A percentile compares a stretch with the other conserved stretches of the same genome.
Evolutionary conservation across 2,797 vertebrate genomes (phyloP).

Genomic region (Hemibagrus guttatus): DNA sequence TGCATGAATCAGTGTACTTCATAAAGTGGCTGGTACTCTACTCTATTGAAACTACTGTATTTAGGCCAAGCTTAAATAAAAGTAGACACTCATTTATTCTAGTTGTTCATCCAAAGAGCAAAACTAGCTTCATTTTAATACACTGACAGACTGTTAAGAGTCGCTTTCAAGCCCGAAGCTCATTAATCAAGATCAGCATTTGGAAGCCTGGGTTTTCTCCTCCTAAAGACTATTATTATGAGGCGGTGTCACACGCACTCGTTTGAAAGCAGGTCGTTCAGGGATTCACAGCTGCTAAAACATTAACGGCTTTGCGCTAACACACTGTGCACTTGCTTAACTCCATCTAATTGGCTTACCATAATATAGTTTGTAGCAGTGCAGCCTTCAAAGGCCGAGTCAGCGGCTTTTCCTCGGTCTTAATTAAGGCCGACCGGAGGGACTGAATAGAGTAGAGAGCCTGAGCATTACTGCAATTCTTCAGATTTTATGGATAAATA

Average conservation of each 20-base stretch:
- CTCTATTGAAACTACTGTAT: not conserved
- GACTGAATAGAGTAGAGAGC: conserved; percentile 14
- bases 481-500: conserved; percentile 17
- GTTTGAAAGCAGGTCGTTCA: conserved; percentile 41
- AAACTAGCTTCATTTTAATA: conserved; percentile 2
- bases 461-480: conserved; percentile 8
- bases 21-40: no score
- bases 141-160: not conserved
- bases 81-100: not conserved
- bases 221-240: conserved; percentile 41
- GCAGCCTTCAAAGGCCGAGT: conserved; percentile 34
- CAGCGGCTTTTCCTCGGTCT: conserved; percentile 35
- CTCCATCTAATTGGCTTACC: conserved; percentile 40
- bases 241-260: conserved; percentile 1
- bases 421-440: conserved; percentile 39
- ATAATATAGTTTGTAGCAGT: conserved; percentile 36
- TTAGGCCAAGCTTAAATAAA: conserved; percentile 18
- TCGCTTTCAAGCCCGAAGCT: conserved; percentile 20
- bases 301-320: conserved; percentile 40
- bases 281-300: conserved; percentile 38
- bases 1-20: not conserved
- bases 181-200: conserved; percentile 41
- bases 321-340: conserved; percentile 13
- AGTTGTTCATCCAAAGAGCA: not conserved
- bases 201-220: conserved; percentile 19